Evolutionary conservation across 1,140 invertebrate species (phyloP).

Genomic region (Bombus pyrosoma): DNA sequence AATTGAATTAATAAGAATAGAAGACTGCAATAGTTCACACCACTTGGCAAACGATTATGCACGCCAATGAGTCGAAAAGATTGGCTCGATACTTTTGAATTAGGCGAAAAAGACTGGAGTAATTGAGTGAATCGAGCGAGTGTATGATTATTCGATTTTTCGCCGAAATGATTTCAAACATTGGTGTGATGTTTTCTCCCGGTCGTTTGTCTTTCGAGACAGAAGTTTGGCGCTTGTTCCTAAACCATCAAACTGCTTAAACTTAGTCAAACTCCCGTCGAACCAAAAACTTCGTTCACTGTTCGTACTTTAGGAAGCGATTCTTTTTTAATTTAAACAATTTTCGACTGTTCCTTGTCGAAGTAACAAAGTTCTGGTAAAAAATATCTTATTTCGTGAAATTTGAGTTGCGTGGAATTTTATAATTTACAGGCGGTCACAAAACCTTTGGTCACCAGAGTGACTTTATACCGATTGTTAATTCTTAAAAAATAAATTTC

Average conservation of each 20-base stretch:
- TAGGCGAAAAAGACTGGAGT: neutral
- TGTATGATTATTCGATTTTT: neutral
- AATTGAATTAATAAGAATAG: no score
- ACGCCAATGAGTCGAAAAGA: neutral
- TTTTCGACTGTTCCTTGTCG: fast-evolving
- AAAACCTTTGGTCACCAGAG: neutral
- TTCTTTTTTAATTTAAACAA: neutral
- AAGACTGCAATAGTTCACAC: no score
- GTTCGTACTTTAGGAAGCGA: neutral
- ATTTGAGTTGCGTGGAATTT: no score
- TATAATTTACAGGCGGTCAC: neutral
- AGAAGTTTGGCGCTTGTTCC: neutral
- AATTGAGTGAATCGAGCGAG: neutral
- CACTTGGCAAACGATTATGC: neutral
- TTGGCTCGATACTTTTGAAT: neutral
- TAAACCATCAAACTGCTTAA: neutral
- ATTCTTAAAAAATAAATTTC: neutral
- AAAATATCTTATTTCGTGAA: no score
- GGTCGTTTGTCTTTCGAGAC: conserved; percentile 7
- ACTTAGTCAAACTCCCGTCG: neutral
- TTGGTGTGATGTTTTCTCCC: no score
- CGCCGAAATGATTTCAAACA: neutral
- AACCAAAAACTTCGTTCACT: neutral
- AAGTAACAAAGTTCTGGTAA: neutral
- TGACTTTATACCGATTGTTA: neutral